Evolutionary conservation across 2,113 vertebrate species (phyloP), one percentile per base, ranked within the genome.

Genomic region (Psilopsiagon aurifrons): DNA sequence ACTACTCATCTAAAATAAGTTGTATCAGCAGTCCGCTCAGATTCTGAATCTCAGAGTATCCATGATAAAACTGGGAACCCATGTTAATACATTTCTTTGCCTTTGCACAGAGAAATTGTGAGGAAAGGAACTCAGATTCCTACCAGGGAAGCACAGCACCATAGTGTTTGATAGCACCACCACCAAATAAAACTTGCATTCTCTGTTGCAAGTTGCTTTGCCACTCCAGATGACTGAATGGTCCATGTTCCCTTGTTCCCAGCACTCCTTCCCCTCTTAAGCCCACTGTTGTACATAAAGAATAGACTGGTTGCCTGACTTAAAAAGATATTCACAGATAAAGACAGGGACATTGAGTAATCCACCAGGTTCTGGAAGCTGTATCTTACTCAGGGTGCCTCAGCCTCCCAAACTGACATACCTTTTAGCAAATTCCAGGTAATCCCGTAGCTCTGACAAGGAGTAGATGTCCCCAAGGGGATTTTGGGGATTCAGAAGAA

Each of bases 401-500:
- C 44, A 78, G 49, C 13, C 54, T 90, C 57, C 75, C 71, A 67
- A 44, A 75, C 0, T n/a, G 29, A 46, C 97, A 29, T 92, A 99
- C 99, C 98, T 99, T 98, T 99, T 99, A 68, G 99, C 99, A 98
- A 99, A 99, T 92, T 99, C 98, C 98, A 99, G 97, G 95, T 98
- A 99, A 87, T 98, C 98, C 80, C 88, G 97, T 95, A 99, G 98
- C 91, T 99, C 99, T 91, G 97, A 95, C 3, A 95, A 94, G 29
- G 98, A 98, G 97, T 99, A 99, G 97, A 99, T 90, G 35, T 99
- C 98, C 44, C 99, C 99, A 86, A 99, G 97, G 39, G 99, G 99
- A 94, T 99, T 99, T 90, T 99, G 99, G 44, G 99, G 99, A 97
- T 99, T 99, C 96, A 99, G 97, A 74, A 99, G 98, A 93, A 99